Evolutionary conservation across 2,888 invertebrate genomes (phyloP).

Genomic region (Diachrysia chrysitis): DNA sequence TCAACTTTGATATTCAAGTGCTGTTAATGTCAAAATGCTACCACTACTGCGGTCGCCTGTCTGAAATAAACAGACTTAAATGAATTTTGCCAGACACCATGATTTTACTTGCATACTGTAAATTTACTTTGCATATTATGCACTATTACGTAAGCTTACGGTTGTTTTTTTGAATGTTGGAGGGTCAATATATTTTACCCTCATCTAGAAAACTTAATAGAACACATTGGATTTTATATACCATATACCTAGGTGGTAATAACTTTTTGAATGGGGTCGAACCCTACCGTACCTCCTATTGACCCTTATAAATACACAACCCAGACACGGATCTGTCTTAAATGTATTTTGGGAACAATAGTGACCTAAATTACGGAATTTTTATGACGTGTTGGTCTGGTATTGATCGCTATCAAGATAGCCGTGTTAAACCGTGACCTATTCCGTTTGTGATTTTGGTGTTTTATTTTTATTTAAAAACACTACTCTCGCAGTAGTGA

Average conservation of each 20-base stretch:
- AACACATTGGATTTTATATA: neutral
- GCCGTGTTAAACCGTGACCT: too few relatives aligned
- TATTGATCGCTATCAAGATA: too few relatives aligned
- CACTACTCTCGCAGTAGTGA: too few relatives aligned
- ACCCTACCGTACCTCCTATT: neutral
- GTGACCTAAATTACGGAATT: neutral
- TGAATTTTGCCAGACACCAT: neutral
- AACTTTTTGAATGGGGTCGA: neutral
- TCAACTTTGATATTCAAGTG: neutral
- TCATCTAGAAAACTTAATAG: neutral
- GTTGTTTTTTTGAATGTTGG: too few relatives aligned
- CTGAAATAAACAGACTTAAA: neutral
- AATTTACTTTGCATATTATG: too few relatives aligned
- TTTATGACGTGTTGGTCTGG: neutral
- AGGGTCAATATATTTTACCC: neutral
- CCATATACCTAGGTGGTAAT: neutral
- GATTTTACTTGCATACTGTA: neutral
- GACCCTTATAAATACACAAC: neutral
- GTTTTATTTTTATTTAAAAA: too few relatives aligned
- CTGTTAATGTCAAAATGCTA: neutral
- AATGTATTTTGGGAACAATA: slow-evolving; percentile 5
- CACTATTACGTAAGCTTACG: too few relatives aligned
- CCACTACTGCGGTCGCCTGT: neutral
- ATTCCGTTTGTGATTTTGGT: too few relatives aligned
- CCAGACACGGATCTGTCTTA: neutral